phyloP scores from a whole-genome alignment of 2,113 vertebrate genomes.

The Gopherus evgoodei region DNA sequence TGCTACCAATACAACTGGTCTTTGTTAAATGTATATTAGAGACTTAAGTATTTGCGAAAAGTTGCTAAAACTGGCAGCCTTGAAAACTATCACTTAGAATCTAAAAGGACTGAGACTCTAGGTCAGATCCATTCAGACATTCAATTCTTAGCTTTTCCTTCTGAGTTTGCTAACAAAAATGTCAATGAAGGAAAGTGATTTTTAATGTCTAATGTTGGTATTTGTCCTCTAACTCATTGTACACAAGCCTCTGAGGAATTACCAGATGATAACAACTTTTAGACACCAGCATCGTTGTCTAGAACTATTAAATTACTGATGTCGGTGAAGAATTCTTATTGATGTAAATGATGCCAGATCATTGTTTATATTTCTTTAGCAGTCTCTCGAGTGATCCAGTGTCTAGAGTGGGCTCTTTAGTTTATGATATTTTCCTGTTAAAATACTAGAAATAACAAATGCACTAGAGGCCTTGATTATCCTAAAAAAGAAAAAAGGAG shows the following conservation, averaged over 20 bases:
- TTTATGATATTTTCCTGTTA: neutral
- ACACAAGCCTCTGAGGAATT: rapidly evolving
- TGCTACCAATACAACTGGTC: rapidly evolving
- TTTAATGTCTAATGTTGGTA: neutral
- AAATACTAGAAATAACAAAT: neutral
- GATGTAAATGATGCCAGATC: neutral
- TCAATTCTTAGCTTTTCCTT: neutral
- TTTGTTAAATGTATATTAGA: neutral
- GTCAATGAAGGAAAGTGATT: neutral
- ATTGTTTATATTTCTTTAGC: neutral
- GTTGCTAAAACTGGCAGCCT: neutral
- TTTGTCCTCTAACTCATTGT: neutral
- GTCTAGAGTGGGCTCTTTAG: neutral
- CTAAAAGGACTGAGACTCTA: neutral
- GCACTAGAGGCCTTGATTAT: neutral
- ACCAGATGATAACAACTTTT: rapidly evolving
- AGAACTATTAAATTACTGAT: neutral
- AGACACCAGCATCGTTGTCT: rapidly evolving
- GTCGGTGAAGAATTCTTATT: neutral
- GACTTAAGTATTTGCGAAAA: neutral
- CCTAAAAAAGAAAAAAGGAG: rapidly evolving
- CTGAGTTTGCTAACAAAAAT: neutral
- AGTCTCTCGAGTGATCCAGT: neutral
- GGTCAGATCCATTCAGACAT: neutral
- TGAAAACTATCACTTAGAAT: neutral